phyloP scores from a whole-genome alignment of 2,888 invertebrate genomes.

The Tribolium freemani region DNA sequence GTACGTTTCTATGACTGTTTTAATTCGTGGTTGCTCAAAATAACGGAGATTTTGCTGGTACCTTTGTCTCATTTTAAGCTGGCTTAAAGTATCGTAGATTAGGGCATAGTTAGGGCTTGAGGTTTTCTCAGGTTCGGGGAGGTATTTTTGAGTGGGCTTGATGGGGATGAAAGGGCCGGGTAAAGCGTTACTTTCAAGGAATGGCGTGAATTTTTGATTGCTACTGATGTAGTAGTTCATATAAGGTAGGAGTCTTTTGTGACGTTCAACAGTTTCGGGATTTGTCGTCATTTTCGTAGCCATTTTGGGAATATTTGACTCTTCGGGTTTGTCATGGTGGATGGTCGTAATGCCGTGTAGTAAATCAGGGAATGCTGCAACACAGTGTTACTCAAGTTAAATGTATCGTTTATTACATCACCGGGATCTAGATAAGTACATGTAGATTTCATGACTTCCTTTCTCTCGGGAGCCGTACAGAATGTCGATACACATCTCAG shows the following conservation, averaged over 20 bases:
- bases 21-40: slow-evolving; percentile 42
- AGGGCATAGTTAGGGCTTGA: slow-evolving; percentile 60
- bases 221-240: slow-evolving; percentile 79
- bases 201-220: slow-evolving; percentile 68
- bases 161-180: slow-evolving; percentile 72
- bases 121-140: slow-evolving; percentile 23
- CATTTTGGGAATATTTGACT: slow-evolving; percentile 51
- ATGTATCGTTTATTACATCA: slow-evolving; percentile 11
- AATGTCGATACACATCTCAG: slow-evolving; percentile 40
- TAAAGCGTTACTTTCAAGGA: slow-evolving; percentile 70
- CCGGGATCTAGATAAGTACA: slow-evolving; percentile 14
- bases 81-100: slow-evolving; percentile 65
- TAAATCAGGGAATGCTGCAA: slow-evolving; percentile 52
- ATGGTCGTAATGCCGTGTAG: slow-evolving; percentile 59
- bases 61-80: slow-evolving; percentile 58
- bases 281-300: slow-evolving; percentile 55
- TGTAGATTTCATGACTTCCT: slow-evolving; percentile 34
- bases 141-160: slow-evolving; percentile 39
- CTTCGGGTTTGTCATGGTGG: slow-evolving; percentile 64
- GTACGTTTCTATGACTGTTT: slow-evolving; percentile 63
- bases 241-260: slow-evolving; percentile 85
- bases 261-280: slow-evolving; percentile 70
- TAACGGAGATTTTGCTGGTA: slow-evolving; percentile 2
- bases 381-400: slow-evolving; percentile 33
- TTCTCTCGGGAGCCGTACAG: slow-evolving; percentile 27